Evolutionary conservation across 2,888 invertebrate genomes (phyloP), one percentile per base, ranked within the genome.

Genomic region (Agrotis exclamationis): DNA sequence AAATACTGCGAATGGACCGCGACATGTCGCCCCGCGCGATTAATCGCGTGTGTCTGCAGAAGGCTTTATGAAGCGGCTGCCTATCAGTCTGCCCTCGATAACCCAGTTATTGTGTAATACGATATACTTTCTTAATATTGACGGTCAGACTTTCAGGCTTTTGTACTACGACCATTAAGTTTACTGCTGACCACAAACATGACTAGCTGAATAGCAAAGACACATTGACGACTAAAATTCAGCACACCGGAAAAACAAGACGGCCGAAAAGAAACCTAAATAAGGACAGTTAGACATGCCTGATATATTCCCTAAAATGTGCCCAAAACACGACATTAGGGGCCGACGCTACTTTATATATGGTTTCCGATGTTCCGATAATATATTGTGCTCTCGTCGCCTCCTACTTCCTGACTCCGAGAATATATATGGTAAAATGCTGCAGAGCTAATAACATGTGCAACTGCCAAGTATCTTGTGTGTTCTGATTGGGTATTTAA

Each of bases 351-450:
- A 54, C 78, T 80, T 70, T 78, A 85, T 82, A 58, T 83, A 85
- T 85, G 76, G 82, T 85, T 85, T 85, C 84, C 84, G 82, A 80
- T 85, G 79, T 77, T 45, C 50, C 59, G 74, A 84, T 85, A 85
- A 85, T 82, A 85, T 85, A 85, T 84, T 74, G 82, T 68, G 67
- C 58, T 59, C 50, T 63, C 73, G 74, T 75, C 85, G 78, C 85
- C 85, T 80, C 82, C 84, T 47, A 76, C 76, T 82, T 85, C 85
- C 85, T 57, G 48, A 60, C 50, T 33, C 54, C 64, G 67, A 67
- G 82, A 76, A 82, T 75, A 82, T 44, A 39, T 39, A 39, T 39
- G 39, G 45, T 63, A 80, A 75, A 80, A 62, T 71, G 64, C 57
- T 74, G 63, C 48, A 71, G 14, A 75, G 79, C 76, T 72, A 80